Percentiles rank a stretch among this genome's conserved stretches.
Evolutionary conservation across 2,797 vertebrate genomes (phyloP).

Genomic region (Aplochiton taeniatus): DNA sequence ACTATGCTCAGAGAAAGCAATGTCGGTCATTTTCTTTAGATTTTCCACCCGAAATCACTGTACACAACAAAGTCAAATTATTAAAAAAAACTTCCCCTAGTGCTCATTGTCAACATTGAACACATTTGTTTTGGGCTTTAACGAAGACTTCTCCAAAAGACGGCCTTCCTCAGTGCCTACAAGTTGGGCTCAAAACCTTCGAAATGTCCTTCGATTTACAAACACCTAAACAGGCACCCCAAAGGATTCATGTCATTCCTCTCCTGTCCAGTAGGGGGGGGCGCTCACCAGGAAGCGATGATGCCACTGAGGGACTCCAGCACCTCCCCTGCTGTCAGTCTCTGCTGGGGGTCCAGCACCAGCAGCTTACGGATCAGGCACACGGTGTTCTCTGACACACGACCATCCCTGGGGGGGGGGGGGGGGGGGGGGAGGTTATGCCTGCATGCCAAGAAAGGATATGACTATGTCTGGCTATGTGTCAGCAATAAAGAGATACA

Average conservation of each 20-base stretch:
- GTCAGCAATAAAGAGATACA: too few relatives aligned
- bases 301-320: conserved; percentile 94
- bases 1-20: too few relatives aligned
- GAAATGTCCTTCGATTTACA: too few relatives aligned
- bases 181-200: too few relatives aligned
- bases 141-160: too few relatives aligned
- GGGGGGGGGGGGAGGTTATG: not conserved
- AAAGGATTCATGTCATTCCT: not conserved
- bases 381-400: conserved; percentile 97
- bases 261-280: conserved; percentile 52
- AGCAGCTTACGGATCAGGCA: conserved; percentile 97
- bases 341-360: conserved; percentile 95
- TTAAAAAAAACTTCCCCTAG: too few relatives aligned
- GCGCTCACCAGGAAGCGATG: conserved; percentile 90
- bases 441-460: not conserved
- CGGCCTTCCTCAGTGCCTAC: too few relatives aligned
- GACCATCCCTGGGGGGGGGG: conserved; percentile 82
- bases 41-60: too few relatives aligned
- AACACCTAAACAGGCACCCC: not conserved
- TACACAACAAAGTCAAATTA: not conserved
- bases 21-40: too few relatives aligned
- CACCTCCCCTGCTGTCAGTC: conserved; percentile 91
- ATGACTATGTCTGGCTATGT: too few relatives aligned
- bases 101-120: too few relatives aligned
- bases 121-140: too few relatives aligned